Evolutionary conservation across 2,797 vertebrate species (phyloP).

Genomic region (Brachyrhaphis roseni): DNA sequence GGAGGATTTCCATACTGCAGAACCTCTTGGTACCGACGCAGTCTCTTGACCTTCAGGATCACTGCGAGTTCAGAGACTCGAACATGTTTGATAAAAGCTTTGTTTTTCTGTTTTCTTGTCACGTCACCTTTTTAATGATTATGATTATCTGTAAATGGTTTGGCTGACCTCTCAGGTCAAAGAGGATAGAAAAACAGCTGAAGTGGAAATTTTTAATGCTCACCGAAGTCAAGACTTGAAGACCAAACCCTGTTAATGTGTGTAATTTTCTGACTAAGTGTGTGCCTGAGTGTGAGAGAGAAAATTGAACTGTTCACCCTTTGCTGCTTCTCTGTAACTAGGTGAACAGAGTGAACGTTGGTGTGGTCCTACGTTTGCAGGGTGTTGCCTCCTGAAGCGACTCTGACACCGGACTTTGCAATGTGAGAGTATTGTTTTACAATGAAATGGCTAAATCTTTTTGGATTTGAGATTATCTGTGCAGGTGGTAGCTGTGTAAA

Average conservation of each 20-base stretch:
- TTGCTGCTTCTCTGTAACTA: slow-evolving; percentile 42
- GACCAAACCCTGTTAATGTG: slow-evolving; percentile 70
- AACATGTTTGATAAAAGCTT: slow-evolving; percentile 49
- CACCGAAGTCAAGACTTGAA: slow-evolving; percentile 61
- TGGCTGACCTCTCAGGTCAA: slow-evolving; percentile 52
- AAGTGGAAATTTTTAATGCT: slow-evolving; percentile 28
- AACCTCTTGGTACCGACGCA: slow-evolving; percentile 49
- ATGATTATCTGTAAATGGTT: slow-evolving; percentile 47
- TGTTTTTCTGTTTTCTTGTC: slow-evolving; percentile 30
- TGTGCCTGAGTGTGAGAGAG: slow-evolving; percentile 15
- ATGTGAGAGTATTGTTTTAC: slow-evolving; percentile 47
- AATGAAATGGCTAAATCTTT: slow-evolving; percentile 17
- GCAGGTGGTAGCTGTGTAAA: slow-evolving; percentile 16
- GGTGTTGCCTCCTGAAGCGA: slow-evolving; percentile 40
- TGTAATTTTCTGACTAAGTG: slow-evolving; percentile 36
- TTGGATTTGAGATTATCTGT: slow-evolving; percentile 31
- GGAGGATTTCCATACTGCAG: slow-evolving; percentile 38
- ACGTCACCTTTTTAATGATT: slow-evolving; percentile 47
- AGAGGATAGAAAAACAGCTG: slow-evolving; percentile 25
- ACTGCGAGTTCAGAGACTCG: slow-evolving; percentile 33
- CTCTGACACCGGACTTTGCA: slow-evolving; percentile 41
- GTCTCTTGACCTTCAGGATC: slow-evolving; percentile 41
- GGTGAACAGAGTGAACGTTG: slow-evolving; percentile 34
- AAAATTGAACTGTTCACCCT: slow-evolving; percentile 32
- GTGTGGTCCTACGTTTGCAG: slow-evolving; percentile 43